Base-by-base conservation (phyloP, 2,888 invertebrate species). In the Sphaeridia pumilis region DNA sequence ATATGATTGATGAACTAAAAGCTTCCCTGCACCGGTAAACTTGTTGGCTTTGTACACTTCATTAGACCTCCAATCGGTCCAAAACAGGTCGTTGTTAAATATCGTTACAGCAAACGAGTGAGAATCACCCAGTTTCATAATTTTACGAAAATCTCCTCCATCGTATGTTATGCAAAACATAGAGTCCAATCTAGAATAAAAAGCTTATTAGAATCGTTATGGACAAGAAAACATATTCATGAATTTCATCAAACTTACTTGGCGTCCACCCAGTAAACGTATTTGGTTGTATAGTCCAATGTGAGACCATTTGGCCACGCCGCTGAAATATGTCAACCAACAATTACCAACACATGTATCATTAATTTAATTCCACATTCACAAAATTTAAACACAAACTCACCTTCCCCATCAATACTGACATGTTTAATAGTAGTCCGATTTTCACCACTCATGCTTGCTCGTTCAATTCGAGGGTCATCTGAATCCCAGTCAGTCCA, bases 1-100 rank as follows among this genome's bases (percentile, higher is more conserved):
- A 57, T 84, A 77, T 12, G 87, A 85, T 60, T 84, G 76, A 70
- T 88, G 87, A 63, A 92, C 79, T 17, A 85, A 80, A 55, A 78
- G 75, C 2, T 87, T 82, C 69, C 84, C 81, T 22, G 79, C 78
- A 1, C 76, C 87, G 70, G 83, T 83, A 82, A 86, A 89, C 73
- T 92, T 92, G 73, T 86, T 85, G 27, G 89, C 88, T 67, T 84
- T 75, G 64, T 87, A 81, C 2, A 93, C 84, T 57, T 85, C 82
- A 69, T 87, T 87, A 52, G 82, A 82, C 59, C 87, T 77, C 93
- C 93, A 92, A 73, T 93, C 92, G 0, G 89, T 90, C 89, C 90
- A 93, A 73, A 87, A 93, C 12, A 92, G 82, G 70, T 84, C 81
- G 67, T 83, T 82, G 69, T 85, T 89, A 73, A 84, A 89, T 54